A percentile compares a stretch with the other conserved stretches of the same genome.
phyloP scores from a whole-genome alignment of 2,797 vertebrate genomes.

The Nannoperca australis region DNA sequence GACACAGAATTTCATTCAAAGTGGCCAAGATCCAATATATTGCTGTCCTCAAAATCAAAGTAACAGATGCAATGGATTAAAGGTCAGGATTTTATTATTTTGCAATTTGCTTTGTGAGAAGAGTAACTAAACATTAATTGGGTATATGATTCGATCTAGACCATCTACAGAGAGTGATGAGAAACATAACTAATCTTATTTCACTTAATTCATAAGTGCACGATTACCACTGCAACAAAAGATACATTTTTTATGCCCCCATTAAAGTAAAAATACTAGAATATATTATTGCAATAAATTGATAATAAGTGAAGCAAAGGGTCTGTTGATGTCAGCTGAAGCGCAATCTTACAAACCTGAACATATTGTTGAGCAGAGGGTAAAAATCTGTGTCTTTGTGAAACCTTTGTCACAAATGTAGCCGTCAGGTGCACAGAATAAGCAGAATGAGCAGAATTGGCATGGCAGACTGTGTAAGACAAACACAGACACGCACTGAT shows the following conservation, averaged over 20 bases:
- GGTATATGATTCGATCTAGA: not conserved
- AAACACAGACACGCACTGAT: conserved; percentile 74
- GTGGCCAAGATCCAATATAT: not conserved
- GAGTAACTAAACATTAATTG: not conserved
- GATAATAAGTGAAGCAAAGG: not conserved
- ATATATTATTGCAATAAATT: not conserved
- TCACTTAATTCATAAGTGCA: not conserved
- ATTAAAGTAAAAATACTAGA: not conserved
- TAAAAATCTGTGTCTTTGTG: not conserved
- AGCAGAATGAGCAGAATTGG: conserved; percentile 59
- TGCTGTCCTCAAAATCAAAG: not conserved
- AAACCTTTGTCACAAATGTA: conserved; percentile 50
- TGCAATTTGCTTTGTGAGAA: not conserved
- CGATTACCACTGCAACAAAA: not conserved
- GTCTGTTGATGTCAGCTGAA: not conserved
- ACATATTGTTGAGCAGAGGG: not conserved
- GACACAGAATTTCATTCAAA: not conserved
- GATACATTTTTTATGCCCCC: not conserved
- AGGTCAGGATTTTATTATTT: not conserved
- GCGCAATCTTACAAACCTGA: conserved; percentile 4
- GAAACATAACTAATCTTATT: not conserved
- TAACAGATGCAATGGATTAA: not conserved
- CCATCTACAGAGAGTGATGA: not conserved
- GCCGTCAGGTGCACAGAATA: conserved; percentile 52
- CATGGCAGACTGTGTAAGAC: conserved; percentile 66